phyloP scores from a whole-genome alignment of 2,797 vertebrate species.

The Allobates femoralis region DNA sequence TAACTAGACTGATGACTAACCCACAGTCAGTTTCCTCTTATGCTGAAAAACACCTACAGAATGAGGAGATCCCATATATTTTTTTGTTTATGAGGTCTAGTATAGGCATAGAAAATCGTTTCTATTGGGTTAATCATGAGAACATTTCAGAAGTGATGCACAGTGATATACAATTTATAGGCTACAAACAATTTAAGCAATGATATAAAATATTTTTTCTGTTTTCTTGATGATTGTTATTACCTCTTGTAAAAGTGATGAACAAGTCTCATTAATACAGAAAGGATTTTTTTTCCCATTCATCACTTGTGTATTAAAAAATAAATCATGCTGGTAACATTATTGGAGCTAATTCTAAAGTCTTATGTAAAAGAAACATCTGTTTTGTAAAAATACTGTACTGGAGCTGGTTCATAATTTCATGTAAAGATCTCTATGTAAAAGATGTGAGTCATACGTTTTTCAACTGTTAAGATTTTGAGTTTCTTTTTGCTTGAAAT shows the following conservation, averaged over 20 bases:
- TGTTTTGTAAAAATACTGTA: no score
- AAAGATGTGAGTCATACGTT: no score
- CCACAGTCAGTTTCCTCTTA: not conserved
- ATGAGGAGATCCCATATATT: not conserved
- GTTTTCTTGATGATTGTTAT: constrained; percentile 29
- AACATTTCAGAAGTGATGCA: constrained; percentile 73
- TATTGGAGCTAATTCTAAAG: not conserved
- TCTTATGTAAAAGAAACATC: not conserved
- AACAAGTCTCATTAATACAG: not conserved
- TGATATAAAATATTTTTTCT: constrained; percentile 60
- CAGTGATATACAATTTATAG: constrained; percentile 74
- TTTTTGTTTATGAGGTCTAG: not conserved
- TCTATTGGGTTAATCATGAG: constrained; percentile 71
- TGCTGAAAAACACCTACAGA: no score
- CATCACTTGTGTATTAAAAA: constrained; percentile 17
- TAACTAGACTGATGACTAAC: not conserved
- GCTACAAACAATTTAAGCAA: constrained; percentile 63
- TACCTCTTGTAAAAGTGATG: constrained; percentile 23
- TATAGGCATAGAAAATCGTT: constrained; percentile 64
- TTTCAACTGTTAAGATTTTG: no score
- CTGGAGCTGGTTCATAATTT: no score
- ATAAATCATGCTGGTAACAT: not conserved
- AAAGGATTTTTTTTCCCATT: not conserved
- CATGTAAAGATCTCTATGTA: no score
- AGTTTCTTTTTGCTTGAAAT: no score